Evolutionary conservation across 1,140 invertebrate species (phyloP), one percentile per base, ranked within the genome.

Genomic region (Drosophila insularis): DNA sequence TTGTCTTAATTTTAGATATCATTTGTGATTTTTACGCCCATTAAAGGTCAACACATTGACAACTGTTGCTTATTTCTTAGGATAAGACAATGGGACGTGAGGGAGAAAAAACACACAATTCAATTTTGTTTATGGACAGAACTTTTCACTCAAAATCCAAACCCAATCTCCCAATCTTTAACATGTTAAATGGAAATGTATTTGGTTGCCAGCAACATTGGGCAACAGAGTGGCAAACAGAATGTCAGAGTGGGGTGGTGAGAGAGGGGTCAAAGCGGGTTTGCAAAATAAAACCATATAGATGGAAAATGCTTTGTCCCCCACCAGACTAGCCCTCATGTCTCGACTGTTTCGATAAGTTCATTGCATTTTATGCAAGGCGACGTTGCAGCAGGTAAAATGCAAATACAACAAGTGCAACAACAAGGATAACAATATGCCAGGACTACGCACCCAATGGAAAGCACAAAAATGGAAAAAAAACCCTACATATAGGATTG

Each of bases 331-430:
- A 53, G 61, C 66, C 63, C 69, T 68, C 8, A 11, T 35, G 81
- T 73, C 54, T 79, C 69, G 69, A 71, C 66, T 68, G 74, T 56
- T 69, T 40, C 54, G 23, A 65, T 70, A 82, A 86, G 82, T 86
- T 86, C 79, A 87, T 86, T 87, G 82, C 82, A 89, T 86, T 86
- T 82, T 80, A 86, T 82, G 82, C 72, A 76, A 87, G 78, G 84
- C 79, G 69, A 89, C 79, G 84, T 89, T 87, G 82, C 84, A 86
- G 81, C 79, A 86, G 81, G 82, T 86, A 80, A 81, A 86, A 78
- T 74, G 67, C 81, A 85, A 50, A 50, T 50, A 50, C 43, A 81
- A 81, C 67, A 85, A 61, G 73, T 85, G 70, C 80, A 82, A 39
- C 63, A 74, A 62, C 74, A 77, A 61, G 78, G 67, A 60, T 77